Base-by-base conservation (phyloP, 1,140 invertebrate species). In the Ctenoplectra terminalis region DNA sequence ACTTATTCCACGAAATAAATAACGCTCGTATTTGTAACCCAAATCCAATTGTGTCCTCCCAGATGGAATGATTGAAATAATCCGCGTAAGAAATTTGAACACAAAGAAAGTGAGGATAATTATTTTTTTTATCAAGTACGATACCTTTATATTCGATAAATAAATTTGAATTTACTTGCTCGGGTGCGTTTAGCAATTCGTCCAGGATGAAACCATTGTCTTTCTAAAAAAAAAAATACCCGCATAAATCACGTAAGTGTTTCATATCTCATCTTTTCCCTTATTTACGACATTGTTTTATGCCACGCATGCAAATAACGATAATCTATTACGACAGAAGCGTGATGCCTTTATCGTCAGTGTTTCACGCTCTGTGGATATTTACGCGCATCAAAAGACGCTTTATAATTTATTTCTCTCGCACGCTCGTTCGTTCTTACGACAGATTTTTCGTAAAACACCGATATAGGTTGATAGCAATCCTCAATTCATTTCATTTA, bases 261-360 rank as follows among this genome's bases (percentile, higher is more conserved):
- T 69, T 48, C 31, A 26, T 40, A 72, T 72, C 29, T 52, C 26
- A 72, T n/a, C 5, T 17, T 13, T 29, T 13, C 20, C 13, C n/a
- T 37, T 72, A 29, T 54, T 54, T 52, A 56, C 52, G 70, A 20
- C 3, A 15, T 72, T 58, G n/a, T n/a, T n/a, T n/a, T n/a, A 23
- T 13, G 15, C 26, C 13, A 17, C 15, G 17, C 34, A 72, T 29
- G 23, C n/a, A 26, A 58, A 54, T 43, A 72, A 72, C 70, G 70
- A 72, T 43, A 40, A 72, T 58, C n/a, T 43, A 72, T 29, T 29
- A 29, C 70, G 50, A 43, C 70, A 40, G 34, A 34, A 56, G 58
- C 46, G 11, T 26, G 70, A 54, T 26, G 70, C 34, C 31, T 58
- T 72, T n/a, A 34, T 69, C 43, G 46, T 15, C 20, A 17, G 11